Conservation (phyloP, 1,140 invertebrate species). For the Camponotus floridanus region DNA sequence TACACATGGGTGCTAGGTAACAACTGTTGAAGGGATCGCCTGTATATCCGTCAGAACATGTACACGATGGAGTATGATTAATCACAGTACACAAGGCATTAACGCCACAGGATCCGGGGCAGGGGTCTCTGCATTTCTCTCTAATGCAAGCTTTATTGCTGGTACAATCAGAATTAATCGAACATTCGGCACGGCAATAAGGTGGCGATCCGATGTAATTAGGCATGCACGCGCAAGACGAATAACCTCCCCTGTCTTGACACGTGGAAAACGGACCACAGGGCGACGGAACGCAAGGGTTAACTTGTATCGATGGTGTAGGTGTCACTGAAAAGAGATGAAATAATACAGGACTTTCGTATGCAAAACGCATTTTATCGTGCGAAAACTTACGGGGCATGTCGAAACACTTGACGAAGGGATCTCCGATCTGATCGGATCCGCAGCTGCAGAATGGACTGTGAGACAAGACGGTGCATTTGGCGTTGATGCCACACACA, state of each 20-base stretch:
- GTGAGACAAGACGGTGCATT: slow-evolving; percentile 86
- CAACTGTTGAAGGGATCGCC: slow-evolving; percentile 89
- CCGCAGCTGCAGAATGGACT: slow-evolving; percentile 86
- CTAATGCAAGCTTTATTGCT: slow-evolving; percentile 90
- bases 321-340: slow-evolving; percentile 50
- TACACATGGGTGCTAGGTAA: slow-evolving; percentile 82
- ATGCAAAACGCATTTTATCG: not conserved
- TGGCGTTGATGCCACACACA: slow-evolving; percentile 86
- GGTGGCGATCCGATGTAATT: slow-evolving; percentile 89
- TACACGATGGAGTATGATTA: slow-evolving; percentile 88
- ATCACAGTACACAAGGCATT: slow-evolving; percentile 88
- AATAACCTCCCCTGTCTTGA: slow-evolving; percentile 84
- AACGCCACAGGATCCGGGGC: slow-evolving; percentile 90
- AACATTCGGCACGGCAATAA: slow-evolving; percentile 91
- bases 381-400: slow-evolving; percentile 83
- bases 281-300: slow-evolving; percentile 86
- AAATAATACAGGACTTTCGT: not conserved
- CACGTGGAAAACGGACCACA: slow-evolving; percentile 88
- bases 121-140: slow-evolving; percentile 91
- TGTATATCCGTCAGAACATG: slow-evolving; percentile 86
- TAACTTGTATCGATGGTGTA: slow-evolving; percentile 57
- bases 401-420: slow-evolving; percentile 86
- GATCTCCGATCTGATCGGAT: slow-evolving; percentile 86
- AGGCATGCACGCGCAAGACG: slow-evolving; percentile 87
- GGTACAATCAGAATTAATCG: slow-evolving; percentile 91